Percentiles rank a stretch among this genome's conserved stretches.
These are phyloP conservation scores for Anisognathus igniventris DNA, from an alignment of 2,797 vertebrate species.

Conservation along the genomic window DNA sequence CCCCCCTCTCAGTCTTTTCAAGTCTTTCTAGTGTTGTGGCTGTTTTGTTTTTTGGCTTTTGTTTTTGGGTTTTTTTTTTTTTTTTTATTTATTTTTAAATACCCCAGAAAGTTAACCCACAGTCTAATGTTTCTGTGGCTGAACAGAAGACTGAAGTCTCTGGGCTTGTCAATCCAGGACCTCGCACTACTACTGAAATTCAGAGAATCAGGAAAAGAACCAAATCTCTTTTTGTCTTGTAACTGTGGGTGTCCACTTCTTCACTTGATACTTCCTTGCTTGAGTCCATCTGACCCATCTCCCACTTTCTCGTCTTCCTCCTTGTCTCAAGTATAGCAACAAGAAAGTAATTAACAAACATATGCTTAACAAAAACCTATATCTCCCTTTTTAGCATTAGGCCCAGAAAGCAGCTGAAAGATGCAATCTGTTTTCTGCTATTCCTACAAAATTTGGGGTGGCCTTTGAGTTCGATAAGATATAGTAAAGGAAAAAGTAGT, in stretches of 20 bases:
- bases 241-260: not conserved
- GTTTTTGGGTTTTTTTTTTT: not conserved
- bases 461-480: not conserved
- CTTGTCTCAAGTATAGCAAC: not conserved
- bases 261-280: not conserved
- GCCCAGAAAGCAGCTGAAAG: not conserved
- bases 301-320: not conserved
- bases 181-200: constrained; percentile 19
- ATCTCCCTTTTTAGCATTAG: not conserved
- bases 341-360: not conserved
- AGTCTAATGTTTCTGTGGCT: constrained; percentile 1
- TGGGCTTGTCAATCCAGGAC: not conserved
- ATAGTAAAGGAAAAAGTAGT: not conserved
- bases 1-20: accelerated
- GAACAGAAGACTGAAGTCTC: not conserved
- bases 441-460: not conserved
- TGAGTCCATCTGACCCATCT: not conserved
- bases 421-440: not conserved
- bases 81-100: not conserved
- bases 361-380: not conserved
- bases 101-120: not conserved
- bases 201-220: not conserved
- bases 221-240: not conserved
- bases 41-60: not conserved
- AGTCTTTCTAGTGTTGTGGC: not conserved